Percentiles rank a stretch among this genome's conserved stretches.
phyloP scores from a whole-genome alignment of 2,888 invertebrate genomes.

The Syritta pipiens region DNA sequence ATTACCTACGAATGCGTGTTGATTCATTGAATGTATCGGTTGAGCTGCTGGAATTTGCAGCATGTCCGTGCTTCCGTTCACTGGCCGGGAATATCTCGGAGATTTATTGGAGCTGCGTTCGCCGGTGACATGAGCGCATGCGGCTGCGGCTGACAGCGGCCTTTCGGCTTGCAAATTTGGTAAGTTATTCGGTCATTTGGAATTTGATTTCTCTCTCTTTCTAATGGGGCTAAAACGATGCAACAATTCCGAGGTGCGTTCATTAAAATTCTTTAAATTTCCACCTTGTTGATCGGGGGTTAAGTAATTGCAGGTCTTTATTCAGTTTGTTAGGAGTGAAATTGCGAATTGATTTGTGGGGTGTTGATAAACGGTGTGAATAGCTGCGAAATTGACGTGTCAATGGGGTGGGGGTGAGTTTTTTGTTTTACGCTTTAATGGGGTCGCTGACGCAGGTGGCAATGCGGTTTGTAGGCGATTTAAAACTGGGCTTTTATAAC shows the following conservation, averaged over 20 bases:
- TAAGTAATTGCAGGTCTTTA: too few relatives aligned
- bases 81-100: slow-evolving; percentile 5
- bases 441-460: too few relatives aligned
- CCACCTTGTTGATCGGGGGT: slow-evolving; percentile 14
- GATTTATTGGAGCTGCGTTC: slow-evolving; percentile 51
- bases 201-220: not conserved
- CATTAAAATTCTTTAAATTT: slow-evolving; percentile 56
- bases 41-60: slow-evolving; percentile 47
- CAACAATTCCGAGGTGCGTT: slow-evolving; percentile 20
- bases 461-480: too few relatives aligned
- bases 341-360: too few relatives aligned
- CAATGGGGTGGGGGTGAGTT: too few relatives aligned
- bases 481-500: too few relatives aligned
- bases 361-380: too few relatives aligned
- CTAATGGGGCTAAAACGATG: slow-evolving; percentile 21
- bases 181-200: slow-evolving; percentile 44
- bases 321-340: too few relatives aligned
- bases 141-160: slow-evolving; percentile 18
- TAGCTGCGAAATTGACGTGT: too few relatives aligned
- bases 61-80: slow-evolving; percentile 52
- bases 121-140: slow-evolving; percentile 9
- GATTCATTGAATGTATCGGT: slow-evolving; percentile 48
- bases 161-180: slow-evolving; percentile 64
- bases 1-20: slow-evolving; percentile 31
- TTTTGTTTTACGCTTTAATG: too few relatives aligned